A percentile compares a stretch with the other conserved stretches of the same genome.
Conservation (phyloP, 2,113 vertebrate species). For the Scalopus aquaticus region DNA sequence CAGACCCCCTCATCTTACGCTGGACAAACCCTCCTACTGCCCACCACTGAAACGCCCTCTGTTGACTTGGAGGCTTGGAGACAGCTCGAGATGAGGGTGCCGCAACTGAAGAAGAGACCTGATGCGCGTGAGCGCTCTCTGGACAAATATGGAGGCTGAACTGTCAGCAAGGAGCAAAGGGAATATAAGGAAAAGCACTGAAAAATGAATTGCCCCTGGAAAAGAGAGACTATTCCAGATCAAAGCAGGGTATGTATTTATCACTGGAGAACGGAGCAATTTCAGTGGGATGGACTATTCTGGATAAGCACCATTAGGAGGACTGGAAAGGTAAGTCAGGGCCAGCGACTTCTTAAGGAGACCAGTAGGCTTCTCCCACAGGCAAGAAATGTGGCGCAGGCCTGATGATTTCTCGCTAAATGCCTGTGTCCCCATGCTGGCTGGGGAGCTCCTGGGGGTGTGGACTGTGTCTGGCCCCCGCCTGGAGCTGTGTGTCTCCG, state of each 20-base stretch:
- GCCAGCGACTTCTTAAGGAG: neutral
- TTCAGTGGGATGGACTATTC: neutral
- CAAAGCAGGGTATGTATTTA: neutral
- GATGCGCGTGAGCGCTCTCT: neutral
- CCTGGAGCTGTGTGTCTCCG: too few species aligned
- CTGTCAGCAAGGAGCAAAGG: neutral
- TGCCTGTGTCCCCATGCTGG: neutral
- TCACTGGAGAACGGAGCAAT: neutral
- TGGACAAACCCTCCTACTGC: neutral
- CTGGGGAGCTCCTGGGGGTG: neutral
- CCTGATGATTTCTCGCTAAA: neutral
- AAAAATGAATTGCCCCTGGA: neutral
- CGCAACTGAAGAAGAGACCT: neutral
- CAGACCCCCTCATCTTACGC: neutral
- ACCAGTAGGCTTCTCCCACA: neutral
- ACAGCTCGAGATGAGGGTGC: too few species aligned
- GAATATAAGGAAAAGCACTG: neutral
- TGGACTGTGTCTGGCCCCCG: neutral
- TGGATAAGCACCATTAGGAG: neutral
- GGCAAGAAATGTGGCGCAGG: neutral
- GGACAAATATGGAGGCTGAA: rapidly evolving
- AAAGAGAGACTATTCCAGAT: neutral
- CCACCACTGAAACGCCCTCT: neutral
- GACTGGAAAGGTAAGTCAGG: neutral
- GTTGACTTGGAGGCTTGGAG: neutral